Base-by-base conservation (phyloP, 2,797 vertebrate species). In the Scomberomorus guttatus region DNA sequence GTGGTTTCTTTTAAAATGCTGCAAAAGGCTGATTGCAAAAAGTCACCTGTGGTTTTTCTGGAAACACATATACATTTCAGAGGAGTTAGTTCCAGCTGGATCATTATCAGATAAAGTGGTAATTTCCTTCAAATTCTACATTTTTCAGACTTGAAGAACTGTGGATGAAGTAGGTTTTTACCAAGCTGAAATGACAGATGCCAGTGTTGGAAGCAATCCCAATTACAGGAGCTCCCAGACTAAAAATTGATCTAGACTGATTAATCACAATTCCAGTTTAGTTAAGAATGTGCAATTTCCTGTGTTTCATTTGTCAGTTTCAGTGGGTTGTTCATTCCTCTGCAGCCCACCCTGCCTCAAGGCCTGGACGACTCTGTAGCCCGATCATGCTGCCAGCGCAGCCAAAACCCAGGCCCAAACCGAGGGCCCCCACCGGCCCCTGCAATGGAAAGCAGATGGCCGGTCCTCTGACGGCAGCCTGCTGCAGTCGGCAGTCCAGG, bases 381-480 rank as follows among this genome's bases (percentile, higher is more conserved):
- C 52, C 51, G 65, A 37, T 80, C 57, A 4, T 24, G 72, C 85
- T 88, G 82, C 85, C 84, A 83, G 50, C 9, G 7, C 39, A 59
- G 79, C 80, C 87, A 87, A 84, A 89, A 76, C 58, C 82, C 84
- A 68, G 75, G 63, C 78, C 83, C 73, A 84, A 81, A 68, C 86
- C 64, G 0, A 77, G 55, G 79, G 73, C 75, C 87, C 84, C 78
- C 13, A 25, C 58, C 18, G 76, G 86, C 84, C 82, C 80, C 75
- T 73, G 91, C 93, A 93, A 94, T 94, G 92, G 93, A 94, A 95
- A 95, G 93, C 94, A 95, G 94, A 95, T 95, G 94, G 90, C 90
- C 44, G 27, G 59, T 81, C 80, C 75, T 90, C 75, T 94, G 93
- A 94, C 74, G 76, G 92, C 91, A 90, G 86, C 81, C 79, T 82